Evolutionary conservation across 1,140 invertebrate species (phyloP), one percentile per base, ranked within the genome.

Genomic region (Mya arenaria): DNA sequence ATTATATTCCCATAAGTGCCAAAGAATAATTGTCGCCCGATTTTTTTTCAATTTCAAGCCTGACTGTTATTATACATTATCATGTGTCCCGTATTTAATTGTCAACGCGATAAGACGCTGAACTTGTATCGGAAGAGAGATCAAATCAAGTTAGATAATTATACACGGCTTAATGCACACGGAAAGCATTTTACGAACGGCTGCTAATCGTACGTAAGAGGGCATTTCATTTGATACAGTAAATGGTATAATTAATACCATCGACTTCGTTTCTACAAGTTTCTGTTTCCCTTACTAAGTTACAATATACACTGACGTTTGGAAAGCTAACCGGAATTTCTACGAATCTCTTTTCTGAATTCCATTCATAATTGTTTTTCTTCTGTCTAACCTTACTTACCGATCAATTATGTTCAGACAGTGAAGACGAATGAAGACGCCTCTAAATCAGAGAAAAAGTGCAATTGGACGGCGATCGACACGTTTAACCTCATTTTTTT

Each of bases 331-430:
- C 52, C 88, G 89, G 41, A 89, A 89, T 28, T 78, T 89, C 32
- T 89, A 89, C 71, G 86, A 86, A 4, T 90, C 87, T 0, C 79
- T 91, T 6, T 91, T 89, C 69, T 69, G 90, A 1, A 85, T 90
- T 10, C 83, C 89, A 2, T 83, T 89, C 37, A 68, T 89, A n/a
- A 71, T 86, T 6, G 89, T 91, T 5, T 83, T 82, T 30, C 83
- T 89, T 48, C 80, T 91, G 32, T 91, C 90, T 71, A 86, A 82
- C n/a, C 69, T 91, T 1, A 88, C 90, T 58, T 89, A 88, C 63
- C 78, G 83, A 60, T 90, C 89, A 8, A 86, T 91, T 15, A 77
- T 87, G 23, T 30, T 77, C 39, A 44, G 89, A n/a, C 60, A 89
- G 23, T 69, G 71, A 4, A 55, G 55, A 41, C 63, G 82, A 73